Percentiles rank a stretch among this genome's conserved stretches.
These are phyloP conservation scores for Pleuronectes platessa DNA, from an alignment of 2,113 vertebrate species.

Conservation along the genomic window DNA sequence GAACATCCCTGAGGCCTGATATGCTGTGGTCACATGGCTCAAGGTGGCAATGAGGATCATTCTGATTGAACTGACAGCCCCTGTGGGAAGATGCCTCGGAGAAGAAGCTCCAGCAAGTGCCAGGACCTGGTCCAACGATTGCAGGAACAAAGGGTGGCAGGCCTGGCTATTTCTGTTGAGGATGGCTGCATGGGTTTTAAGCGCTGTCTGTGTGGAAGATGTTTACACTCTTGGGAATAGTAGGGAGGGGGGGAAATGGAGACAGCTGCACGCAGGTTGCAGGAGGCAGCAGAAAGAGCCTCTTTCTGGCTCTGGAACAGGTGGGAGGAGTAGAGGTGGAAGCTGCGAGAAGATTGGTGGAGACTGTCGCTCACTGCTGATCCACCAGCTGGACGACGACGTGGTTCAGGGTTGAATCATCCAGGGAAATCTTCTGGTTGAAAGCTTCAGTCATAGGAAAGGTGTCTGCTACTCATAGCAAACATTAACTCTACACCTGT, in stretches of 20 bases:
- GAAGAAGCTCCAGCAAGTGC: neutral
- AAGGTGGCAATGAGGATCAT: too few species aligned
- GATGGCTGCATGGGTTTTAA: neutral
- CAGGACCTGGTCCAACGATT: neutral
- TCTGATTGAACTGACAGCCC: too few species aligned
- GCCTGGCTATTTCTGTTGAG: neutral
- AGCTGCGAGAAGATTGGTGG: neutral
- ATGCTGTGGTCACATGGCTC: too few species aligned
- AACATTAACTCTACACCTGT: neutral
- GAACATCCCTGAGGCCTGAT: too few species aligned
- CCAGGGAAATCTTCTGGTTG: neutral
- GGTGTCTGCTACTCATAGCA: neutral
- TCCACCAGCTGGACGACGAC: neutral
- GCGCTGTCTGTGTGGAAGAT: neutral
- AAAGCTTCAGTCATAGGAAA: neutral
- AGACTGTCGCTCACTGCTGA: neutral
- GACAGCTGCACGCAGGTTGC: neutral
- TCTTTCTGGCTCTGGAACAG: neutral
- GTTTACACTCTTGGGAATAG: neutral
- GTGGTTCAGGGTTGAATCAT: neutral
- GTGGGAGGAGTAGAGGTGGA: neutral
- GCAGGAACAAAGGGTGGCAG: neutral
- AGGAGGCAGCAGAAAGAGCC: neutral
- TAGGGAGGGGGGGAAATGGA: neutral
- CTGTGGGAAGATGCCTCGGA: too few species aligned